Conservation (phyloP, 2,888 invertebrate species). For the Autographa gamma region DNA sequence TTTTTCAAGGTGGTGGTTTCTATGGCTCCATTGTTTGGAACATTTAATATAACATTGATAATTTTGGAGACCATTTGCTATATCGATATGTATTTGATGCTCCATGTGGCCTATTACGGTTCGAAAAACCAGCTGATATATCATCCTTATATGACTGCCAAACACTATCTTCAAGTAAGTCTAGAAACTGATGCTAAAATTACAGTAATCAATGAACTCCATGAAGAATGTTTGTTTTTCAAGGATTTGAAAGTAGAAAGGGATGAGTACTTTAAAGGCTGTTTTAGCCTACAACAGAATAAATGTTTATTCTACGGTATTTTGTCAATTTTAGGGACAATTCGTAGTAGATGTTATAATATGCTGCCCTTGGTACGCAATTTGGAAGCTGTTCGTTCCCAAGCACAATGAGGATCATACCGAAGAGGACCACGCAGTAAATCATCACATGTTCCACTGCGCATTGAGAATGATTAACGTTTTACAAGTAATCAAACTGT, state of each 20-base stretch:
- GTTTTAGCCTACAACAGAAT: too few species aligned
- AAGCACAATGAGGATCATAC: slow-evolving; percentile 78
- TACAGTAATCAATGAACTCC: too few species aligned
- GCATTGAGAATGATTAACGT: slow-evolving; percentile 78
- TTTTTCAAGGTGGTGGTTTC: slow-evolving; percentile 76
- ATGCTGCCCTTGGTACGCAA: slow-evolving; percentile 84
- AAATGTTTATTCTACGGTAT: too few species aligned
- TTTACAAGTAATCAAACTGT: slow-evolving; percentile 83
- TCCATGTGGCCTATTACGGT: slow-evolving; percentile 87
- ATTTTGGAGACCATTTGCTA: slow-evolving; percentile 82
- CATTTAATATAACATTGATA: slow-evolving; percentile 73
- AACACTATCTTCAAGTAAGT: slow-evolving; percentile 80
- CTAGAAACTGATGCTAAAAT: not conserved
- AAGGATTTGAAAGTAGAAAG: too few species aligned
- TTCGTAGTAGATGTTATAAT: slow-evolving; percentile 83
- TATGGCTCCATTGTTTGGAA: slow-evolving; percentile 76
- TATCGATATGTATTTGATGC: slow-evolving; percentile 84
- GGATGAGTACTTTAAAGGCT: too few species aligned
- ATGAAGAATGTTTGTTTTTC: too few species aligned
- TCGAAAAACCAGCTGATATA: slow-evolving; percentile 84
- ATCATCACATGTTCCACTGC: slow-evolving; percentile 78
- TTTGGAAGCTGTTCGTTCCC: slow-evolving; percentile 74
- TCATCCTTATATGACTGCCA: slow-evolving; percentile 87
- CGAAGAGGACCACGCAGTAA: slow-evolving; percentile 67
- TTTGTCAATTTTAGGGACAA: slow-evolving; percentile 70